A percentile compares a stretch with the other conserved stretches of the same genome.
These are phyloP conservation scores for Suricata suricatta DNA, from an alignment of 2,113 vertebrate species.

Conservation along the genomic window DNA sequence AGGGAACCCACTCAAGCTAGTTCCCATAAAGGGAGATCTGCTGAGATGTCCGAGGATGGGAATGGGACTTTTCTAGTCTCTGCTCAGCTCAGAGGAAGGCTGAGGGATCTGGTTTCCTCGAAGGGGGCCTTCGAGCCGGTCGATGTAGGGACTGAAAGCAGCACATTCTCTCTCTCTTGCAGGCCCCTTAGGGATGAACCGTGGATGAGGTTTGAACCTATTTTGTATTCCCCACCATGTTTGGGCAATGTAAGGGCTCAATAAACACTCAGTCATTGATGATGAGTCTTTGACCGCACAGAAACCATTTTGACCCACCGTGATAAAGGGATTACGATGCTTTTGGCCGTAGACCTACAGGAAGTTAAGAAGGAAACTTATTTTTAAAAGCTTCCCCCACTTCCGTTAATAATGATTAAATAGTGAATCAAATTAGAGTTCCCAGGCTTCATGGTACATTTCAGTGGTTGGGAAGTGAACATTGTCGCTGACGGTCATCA, in stretches of 20 bases:
- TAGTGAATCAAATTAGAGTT: background rate
- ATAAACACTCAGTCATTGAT: background rate
- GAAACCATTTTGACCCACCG: background rate
- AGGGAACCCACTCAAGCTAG: background rate
- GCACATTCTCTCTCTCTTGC: background rate
- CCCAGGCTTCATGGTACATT: background rate
- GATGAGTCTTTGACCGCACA: background rate
- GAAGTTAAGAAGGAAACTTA: slow-evolving; percentile 1
- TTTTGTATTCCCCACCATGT: background rate
- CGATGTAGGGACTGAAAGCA: background rate
- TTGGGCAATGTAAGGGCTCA: background rate
- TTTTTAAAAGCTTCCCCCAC: background rate
- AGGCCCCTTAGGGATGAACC: background rate
- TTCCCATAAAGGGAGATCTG: background rate
- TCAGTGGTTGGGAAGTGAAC: background rate
- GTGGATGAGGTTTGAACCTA: background rate
- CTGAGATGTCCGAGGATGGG: background rate
- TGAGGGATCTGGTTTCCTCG: accelerated
- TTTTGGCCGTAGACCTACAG: background rate
- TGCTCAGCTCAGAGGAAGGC: background rate
- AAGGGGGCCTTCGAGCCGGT: background rate
- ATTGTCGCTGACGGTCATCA: background rate
- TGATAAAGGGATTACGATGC: background rate
- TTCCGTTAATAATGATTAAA: background rate
- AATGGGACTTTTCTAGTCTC: background rate